Base-by-base conservation (phyloP, 2,888 invertebrate genomes). In the Amblyteles armatorius region DNA sequence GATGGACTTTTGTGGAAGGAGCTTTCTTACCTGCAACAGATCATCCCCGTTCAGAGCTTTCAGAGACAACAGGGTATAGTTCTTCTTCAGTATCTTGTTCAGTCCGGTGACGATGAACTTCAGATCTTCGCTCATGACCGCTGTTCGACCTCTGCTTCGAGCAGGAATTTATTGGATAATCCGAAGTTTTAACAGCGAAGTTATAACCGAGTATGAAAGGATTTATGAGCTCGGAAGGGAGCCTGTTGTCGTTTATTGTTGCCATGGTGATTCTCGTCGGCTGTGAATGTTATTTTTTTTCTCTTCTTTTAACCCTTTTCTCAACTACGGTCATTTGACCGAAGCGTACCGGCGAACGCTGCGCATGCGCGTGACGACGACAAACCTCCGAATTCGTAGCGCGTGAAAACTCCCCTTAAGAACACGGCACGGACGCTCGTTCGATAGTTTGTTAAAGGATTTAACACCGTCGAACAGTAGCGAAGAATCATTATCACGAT, bases 21-120 rank as follows among this genome's bases (percentile, higher is more conserved):
- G 3, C 19, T 44, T 19, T 63, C 63, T 83, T 57, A 97, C 94
- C 94, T 97, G 98, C 26, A 98, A 93, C 82, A 98, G 94, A 90
- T 97, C 96, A 86, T 97, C 96, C 67, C 96, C 95, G 84, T 96
- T 96, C 83, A 98, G 94, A 5, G 97, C 96, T 94, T 98, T 98
- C 93, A 98, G 98, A 88, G 97, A 97, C 90, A 98, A 97, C 84
- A 98, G 94, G 91, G 97, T 98, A 91, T 96, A 97, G 91, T 96
- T 96, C 89, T 96, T 96, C 74, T 95, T 96, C 89, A 98, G 96
- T 68, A 95, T 94, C 89, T 96, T 95, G 92, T 97, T 98, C 85
- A 98, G 92, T 94, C 97, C 97, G 85, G 95, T 95, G 67, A 98
- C 96, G 86, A 96, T 95, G 90, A 95, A 96, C 93, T 96, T 96